Conservation (phyloP, 2,888 invertebrate species). For the Phrixothrix hirtus region DNA sequence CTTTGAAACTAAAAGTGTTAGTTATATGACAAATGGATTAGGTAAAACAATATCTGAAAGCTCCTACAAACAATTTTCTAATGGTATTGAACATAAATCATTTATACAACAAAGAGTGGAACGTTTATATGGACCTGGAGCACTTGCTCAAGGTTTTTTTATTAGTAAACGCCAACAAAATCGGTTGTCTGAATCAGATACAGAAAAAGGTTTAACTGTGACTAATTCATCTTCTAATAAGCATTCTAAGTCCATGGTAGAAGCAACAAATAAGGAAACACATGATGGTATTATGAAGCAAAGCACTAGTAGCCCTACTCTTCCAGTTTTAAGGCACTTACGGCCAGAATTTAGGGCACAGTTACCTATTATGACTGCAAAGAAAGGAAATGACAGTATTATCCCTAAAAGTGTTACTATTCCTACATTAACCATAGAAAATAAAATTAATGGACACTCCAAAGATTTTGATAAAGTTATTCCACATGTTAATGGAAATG, state of each 20-base stretch:
- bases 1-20: constrained; percentile 36
- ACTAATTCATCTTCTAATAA: constrained; percentile 26
- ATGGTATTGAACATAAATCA: constrained; percentile 64
- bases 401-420: constrained; percentile 52
- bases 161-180: constrained; percentile 61
- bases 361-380: constrained; percentile 70
- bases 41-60: constrained; percentile 42
- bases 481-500: constrained; percentile 9
- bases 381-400: constrained; percentile 49
- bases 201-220: constrained; percentile 7
- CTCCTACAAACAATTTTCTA: constrained; percentile 42
- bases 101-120: constrained; percentile 90
- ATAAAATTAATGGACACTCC: constrained; percentile 45
- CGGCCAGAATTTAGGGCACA: constrained; percentile 86
- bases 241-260: constrained; percentile 44
- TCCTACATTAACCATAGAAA: constrained; percentile 49
- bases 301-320: constrained; percentile 55
- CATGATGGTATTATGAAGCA: constrained; percentile 51
- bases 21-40: constrained; percentile 36
- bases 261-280: constrained; percentile 32
- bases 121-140: constrained; percentile 84
- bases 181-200: constrained; percentile 26
- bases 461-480: background rate
- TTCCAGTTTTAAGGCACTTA: constrained; percentile 82
- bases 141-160: constrained; percentile 83